phyloP scores from a whole-genome alignment of 2,888 invertebrate species.

The Ceratothoa steindachneri region DNA sequence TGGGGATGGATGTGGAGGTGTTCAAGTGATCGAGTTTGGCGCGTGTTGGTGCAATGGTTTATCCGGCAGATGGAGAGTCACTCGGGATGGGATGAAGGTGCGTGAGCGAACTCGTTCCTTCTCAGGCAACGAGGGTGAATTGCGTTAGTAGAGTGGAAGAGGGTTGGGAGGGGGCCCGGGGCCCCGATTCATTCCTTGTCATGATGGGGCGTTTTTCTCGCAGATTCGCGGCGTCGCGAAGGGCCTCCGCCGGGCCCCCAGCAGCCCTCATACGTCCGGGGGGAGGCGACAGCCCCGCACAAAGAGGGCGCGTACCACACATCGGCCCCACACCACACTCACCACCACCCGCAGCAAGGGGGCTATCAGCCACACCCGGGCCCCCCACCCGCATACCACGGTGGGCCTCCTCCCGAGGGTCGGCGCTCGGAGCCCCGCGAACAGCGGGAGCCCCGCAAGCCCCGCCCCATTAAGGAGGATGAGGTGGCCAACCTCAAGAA shows the following conservation, averaged over 20 bases:
- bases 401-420: slow-evolving; percentile 16
- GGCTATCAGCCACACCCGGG: slow-evolving; percentile 5
- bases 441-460: slow-evolving; percentile 31
- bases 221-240: neutral
- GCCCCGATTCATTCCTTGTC: no score
- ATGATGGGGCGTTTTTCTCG: no score
- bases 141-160: no score
- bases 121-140: no score
- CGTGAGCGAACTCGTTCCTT: no score
- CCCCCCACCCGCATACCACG: slow-evolving; percentile 4
- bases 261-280: neutral
- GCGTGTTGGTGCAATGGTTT: no score
- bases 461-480: slow-evolving; percentile 25
- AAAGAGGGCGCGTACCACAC: neutral
- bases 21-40: no score
- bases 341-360: slow-evolving; percentile 29
- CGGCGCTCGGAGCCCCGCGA: slow-evolving; percentile 28
- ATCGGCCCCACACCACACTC: slow-evolving; percentile 32
- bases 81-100: no score
- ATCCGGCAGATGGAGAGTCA: no score
- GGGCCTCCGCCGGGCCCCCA: no score
- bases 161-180: no score
- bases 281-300: neutral
- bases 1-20: no score
- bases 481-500: slow-evolving; percentile 34